phyloP scores from a whole-genome alignment of 2,797 vertebrate genomes.

The Phrynocephalus guinanensis region DNA sequence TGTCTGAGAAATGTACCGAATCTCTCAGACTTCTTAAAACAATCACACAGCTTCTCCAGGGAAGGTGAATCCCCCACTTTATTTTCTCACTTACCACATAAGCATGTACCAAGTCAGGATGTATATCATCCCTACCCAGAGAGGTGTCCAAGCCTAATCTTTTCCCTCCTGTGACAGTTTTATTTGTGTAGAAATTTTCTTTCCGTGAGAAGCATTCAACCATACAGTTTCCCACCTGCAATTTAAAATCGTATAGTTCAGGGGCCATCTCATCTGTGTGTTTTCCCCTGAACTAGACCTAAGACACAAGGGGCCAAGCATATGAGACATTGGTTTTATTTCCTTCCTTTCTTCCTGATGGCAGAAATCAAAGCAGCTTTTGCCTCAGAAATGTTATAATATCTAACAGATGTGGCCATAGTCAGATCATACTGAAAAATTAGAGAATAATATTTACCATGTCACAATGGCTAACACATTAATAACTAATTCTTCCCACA shows the following conservation, averaged over 20 bases:
- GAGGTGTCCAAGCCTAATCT: background rate
- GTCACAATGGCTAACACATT: background rate
- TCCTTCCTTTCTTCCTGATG: conserved; percentile 13
- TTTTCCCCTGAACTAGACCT: background rate
- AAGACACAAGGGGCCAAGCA: conserved; percentile 15
- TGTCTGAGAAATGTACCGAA: too few relatives aligned
- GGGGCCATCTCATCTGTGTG: background rate
- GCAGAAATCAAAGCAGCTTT: conserved; percentile 33
- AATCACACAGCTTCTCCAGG: too few relatives aligned
- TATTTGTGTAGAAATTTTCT: conserved; percentile 25
- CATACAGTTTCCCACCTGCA: background rate
- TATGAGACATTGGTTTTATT: background rate
- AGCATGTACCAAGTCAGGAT: too few relatives aligned
- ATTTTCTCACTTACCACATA: too few relatives aligned
- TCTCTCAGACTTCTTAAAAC: too few relatives aligned
- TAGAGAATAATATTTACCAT: conserved; percentile 10
- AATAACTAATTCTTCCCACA: background rate
- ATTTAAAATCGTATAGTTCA: conserved; percentile 14
- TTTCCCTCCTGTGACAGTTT: background rate
- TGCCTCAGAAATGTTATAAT: conserved; percentile 34
- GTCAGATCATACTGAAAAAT: conserved; percentile 18
- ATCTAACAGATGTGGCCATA: conserved; percentile 40
- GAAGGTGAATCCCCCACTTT: too few relatives aligned
- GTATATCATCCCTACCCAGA: background rate
- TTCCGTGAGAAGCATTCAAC: background rate